These are phyloP conservation scores for Agrochola circellaris DNA, from an alignment of 2,888 invertebrate genomes.

Conservation along the genomic window DNA sequence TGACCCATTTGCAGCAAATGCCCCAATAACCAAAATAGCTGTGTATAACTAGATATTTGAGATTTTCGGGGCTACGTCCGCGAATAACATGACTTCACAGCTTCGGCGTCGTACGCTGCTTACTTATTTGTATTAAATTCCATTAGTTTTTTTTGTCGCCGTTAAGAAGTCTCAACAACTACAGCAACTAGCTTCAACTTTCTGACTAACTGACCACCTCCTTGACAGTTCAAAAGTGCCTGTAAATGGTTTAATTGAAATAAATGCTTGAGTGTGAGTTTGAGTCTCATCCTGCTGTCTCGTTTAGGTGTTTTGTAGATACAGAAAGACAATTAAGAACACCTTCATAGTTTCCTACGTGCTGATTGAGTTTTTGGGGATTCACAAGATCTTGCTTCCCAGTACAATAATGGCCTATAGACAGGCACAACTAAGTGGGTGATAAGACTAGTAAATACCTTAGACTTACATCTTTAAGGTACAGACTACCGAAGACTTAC, in stretches of 20 bases:
- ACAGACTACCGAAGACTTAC: not conserved
- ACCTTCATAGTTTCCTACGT: not conserved
- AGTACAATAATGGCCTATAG: not conserved
- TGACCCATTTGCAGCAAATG: conserved; percentile 38
- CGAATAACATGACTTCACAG: conserved; percentile 8
- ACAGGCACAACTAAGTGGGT: not conserved
- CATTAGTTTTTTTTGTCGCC: not conserved
- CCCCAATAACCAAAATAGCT: conserved; percentile 32
- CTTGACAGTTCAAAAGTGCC: no score
- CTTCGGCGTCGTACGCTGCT: not conserved
- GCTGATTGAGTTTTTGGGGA: not conserved
- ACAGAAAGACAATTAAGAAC: not conserved
- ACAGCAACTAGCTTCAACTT: no score
- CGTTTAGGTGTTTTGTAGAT: not conserved
- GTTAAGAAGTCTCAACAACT: not conserved
- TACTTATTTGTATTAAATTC: not conserved
- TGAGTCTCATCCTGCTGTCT: not conserved
- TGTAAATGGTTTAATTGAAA: no score
- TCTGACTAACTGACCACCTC: no score
- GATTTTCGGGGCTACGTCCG: not conserved
- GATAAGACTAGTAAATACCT: not conserved
- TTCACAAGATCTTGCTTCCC: not conserved
- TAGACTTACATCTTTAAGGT: not conserved
- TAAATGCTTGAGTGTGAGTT: no score
- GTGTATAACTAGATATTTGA: conserved; percentile 1